Conservation (phyloP, 2,113 vertebrate genomes). For the Cnemophilus loriae region DNA sequence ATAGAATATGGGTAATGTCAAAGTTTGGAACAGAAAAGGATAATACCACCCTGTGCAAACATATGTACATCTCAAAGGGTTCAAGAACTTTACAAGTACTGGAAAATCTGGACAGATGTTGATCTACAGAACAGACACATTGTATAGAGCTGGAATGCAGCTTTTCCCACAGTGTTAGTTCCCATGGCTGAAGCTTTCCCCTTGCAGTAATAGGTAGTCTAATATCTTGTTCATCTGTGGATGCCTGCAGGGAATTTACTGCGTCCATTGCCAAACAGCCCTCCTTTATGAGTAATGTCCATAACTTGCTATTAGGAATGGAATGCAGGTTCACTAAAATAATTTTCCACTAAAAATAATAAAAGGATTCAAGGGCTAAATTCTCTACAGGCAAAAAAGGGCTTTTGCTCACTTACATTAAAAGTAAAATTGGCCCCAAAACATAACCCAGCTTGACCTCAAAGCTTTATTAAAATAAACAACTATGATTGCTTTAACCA, state of each 20-base stretch:
- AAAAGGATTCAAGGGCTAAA: slow-evolving; percentile 1
- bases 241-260: slow-evolving; percentile 15
- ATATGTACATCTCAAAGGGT: background rate
- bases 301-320: slow-evolving; percentile 29
- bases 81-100: background rate
- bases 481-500: background rate
- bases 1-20: background rate
- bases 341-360: slow-evolving; percentile 51
- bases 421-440: background rate
- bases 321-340: slow-evolving; percentile 48
- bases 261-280: background rate
- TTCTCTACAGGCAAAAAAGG: background rate
- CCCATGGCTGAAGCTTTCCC: background rate
- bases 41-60: background rate
- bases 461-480: slow-evolving; percentile 13
- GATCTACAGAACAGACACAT: background rate
- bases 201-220: slow-evolving; percentile 4
- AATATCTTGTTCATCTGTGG: background rate
- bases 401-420: background rate
- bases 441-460: background rate
- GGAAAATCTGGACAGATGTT: slow-evolving; percentile 5
- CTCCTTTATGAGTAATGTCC: slow-evolving; percentile 49
- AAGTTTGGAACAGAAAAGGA: background rate
- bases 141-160: background rate
- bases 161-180: background rate